These are phyloP conservation scores for Oryzias dopingdopingensis DNA, from an alignment of 2,797 vertebrate species.

Conservation along the genomic window DNA sequence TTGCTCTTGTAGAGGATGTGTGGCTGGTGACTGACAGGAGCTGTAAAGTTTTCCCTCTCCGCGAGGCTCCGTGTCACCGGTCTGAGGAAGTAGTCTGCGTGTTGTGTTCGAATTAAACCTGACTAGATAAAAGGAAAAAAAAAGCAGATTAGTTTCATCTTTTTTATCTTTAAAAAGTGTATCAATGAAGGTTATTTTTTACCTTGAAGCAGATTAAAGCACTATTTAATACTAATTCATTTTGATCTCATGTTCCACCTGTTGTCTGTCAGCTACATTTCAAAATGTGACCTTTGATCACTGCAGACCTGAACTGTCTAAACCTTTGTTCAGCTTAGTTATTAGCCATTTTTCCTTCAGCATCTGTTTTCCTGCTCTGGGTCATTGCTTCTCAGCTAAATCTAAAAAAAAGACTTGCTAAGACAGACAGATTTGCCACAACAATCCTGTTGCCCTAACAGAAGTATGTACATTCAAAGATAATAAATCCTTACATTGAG, in stretches of 20 bases:
- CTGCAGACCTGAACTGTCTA: slow-evolving; percentile 31
- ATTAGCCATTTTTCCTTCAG: slow-evolving; percentile 55
- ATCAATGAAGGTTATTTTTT: background rate
- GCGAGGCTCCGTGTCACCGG: slow-evolving; percentile 77
- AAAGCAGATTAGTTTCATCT: slow-evolving; percentile 37
- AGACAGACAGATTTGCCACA: slow-evolving; percentile 26
- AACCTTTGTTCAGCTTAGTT: slow-evolving; percentile 35
- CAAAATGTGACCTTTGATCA: slow-evolving; percentile 43
- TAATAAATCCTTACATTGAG: too few relatives aligned
- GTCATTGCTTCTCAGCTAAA: slow-evolving; percentile 51
- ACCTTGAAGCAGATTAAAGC: slow-evolving; percentile 4
- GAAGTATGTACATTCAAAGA: too few relatives aligned
- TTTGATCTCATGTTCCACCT: slow-evolving; percentile 6
- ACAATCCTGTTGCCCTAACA: too few relatives aligned
- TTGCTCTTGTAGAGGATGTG: slow-evolving; percentile 86
- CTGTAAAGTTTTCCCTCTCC: slow-evolving; percentile 64
- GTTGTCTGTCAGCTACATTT: slow-evolving; percentile 59
- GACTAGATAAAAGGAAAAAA: slow-evolving; percentile 78
- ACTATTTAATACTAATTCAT: background rate
- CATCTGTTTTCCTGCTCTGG: slow-evolving; percentile 64
- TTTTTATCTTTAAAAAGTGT: too few relatives aligned
- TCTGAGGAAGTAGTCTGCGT: slow-evolving; percentile 85
- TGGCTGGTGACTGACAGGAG: slow-evolving; percentile 69
- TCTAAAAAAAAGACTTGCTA: slow-evolving; percentile 39
- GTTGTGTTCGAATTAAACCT: slow-evolving; percentile 87